A percentile compares a stretch with the other conserved stretches of the same genome.
These are phyloP conservation scores for Desmodus rotundus DNA, from an alignment of 2,113 vertebrate species.

Conservation along the genomic window DNA sequence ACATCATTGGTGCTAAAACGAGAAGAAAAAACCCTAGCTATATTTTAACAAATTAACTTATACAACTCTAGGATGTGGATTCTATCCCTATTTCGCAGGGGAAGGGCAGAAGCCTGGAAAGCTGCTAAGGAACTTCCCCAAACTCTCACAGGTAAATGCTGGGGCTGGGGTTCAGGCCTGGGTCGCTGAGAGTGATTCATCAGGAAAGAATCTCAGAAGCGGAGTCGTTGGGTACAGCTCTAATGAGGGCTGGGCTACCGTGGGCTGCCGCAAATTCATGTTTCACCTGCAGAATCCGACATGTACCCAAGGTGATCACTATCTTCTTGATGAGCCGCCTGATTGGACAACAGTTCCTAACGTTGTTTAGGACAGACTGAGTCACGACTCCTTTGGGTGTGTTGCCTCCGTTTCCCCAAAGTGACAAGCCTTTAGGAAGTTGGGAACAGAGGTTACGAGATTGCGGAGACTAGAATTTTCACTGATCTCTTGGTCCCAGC, in stretches of 20 bases:
- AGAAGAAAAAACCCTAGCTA: background rate
- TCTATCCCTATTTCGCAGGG: background rate
- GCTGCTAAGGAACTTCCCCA: background rate
- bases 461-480: background rate
- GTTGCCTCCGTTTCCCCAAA: background rate
- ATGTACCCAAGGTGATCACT: background rate
- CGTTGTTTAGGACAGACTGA: background rate
- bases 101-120: background rate
- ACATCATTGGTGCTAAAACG: background rate
- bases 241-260: background rate
- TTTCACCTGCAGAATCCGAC: background rate
- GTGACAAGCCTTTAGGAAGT: background rate
- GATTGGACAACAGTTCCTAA: background rate
- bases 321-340: background rate
- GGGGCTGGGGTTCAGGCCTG: background rate
- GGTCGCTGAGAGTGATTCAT: background rate
- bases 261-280: background rate
- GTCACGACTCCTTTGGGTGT: background rate
- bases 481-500: background rate
- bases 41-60: background rate
- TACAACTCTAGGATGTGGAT: background rate
- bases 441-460: background rate
- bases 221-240: background rate
- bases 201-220: background rate
- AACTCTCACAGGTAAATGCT: background rate